These are phyloP conservation scores for Scaptomyza polygonia DNA, from an alignment of 2,888 invertebrate species.

Conservation along the genomic window DNA sequence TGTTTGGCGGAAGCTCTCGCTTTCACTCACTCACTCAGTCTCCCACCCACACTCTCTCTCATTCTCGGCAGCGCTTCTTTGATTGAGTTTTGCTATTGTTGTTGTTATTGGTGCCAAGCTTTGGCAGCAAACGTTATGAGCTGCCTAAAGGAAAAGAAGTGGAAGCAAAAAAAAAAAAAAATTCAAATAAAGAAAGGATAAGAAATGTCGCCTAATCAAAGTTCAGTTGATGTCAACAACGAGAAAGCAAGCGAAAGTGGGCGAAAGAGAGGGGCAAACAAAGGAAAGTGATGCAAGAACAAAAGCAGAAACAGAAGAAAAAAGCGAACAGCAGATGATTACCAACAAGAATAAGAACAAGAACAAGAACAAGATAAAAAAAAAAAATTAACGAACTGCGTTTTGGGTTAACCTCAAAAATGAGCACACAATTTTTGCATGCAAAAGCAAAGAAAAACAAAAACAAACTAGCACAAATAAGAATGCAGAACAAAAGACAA, in stretches of 20 bases:
- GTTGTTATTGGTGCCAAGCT: slow-evolving; percentile 5
- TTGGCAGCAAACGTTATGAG: slow-evolving; percentile 18
- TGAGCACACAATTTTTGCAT: slow-evolving; percentile 51
- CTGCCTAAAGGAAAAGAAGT: slow-evolving; percentile 14
- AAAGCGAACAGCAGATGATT: slow-evolving; percentile 20
- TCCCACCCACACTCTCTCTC: not conserved
- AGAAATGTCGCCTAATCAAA: slow-evolving; percentile 51
- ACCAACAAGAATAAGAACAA: slow-evolving; percentile 18
- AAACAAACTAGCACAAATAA: slow-evolving; percentile 15
- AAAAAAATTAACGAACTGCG: slow-evolving; percentile 12
- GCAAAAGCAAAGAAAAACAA: slow-evolving; percentile 5
- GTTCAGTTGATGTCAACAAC: slow-evolving; percentile 46
- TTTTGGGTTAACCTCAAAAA: slow-evolving; percentile 31
- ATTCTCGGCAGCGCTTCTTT: slow-evolving; percentile 40
- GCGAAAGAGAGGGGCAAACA: not conserved
- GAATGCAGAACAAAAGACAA: slow-evolving; percentile 30
- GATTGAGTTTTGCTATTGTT: slow-evolving; percentile 48
- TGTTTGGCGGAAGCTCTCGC: slow-evolving; percentile 9
- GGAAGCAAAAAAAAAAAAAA: not conserved
- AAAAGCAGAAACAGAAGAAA: slow-evolving; percentile 19
- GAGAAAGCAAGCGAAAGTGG: not conserved
- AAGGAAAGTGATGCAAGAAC: slow-evolving; percentile 37
- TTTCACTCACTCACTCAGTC: too few relatives aligned
- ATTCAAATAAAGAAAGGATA: slow-evolving; percentile 2
- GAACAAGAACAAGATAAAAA: not conserved